Conservation (phyloP, 2,113 vertebrate species). For the Petrocephalus microphthalmus region DNA sequence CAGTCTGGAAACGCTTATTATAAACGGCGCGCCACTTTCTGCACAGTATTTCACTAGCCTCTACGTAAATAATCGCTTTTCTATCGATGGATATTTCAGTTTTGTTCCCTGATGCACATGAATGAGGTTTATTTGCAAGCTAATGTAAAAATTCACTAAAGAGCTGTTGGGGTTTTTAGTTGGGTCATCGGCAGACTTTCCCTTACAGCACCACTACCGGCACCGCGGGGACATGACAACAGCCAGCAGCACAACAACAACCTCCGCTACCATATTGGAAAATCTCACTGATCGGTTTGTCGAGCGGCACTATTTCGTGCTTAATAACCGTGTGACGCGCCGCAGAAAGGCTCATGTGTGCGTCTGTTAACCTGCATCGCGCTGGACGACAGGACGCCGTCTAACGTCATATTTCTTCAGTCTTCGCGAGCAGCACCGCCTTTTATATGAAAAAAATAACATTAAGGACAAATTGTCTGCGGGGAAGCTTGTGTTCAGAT, state of each 20-base stretch:
- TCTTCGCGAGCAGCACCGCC: background rate
- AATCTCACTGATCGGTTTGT: conserved; percentile 61
- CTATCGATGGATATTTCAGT: conserved; percentile 49
- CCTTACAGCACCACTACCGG: conserved; percentile 98
- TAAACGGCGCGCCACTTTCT: conserved; percentile 56
- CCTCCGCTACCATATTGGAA: conserved; percentile 96
- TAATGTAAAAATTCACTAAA: conserved; percentile 83
- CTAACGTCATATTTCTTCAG: background rate
- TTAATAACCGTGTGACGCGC: background rate
- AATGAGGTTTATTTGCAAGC: conserved; percentile 72
- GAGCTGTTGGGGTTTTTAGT: conserved; percentile 81
- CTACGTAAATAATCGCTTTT: conserved; percentile 45
- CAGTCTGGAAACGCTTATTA: conserved; percentile 61
- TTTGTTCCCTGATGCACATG: conserved; percentile 74
- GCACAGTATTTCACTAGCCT: conserved; percentile 52
- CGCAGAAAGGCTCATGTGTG: conserved; percentile 16
- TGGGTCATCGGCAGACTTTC: conserved; percentile 81
- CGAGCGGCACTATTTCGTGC: conserved; percentile 18
- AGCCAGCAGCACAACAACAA: conserved; percentile 85
- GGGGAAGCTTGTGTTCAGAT: background rate
- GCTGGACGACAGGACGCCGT: background rate
- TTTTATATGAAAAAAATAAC: background rate
- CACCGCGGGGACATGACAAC: conserved; percentile 97
- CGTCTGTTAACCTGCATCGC: background rate
- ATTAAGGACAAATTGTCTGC: background rate